phyloP scores from a whole-genome alignment of 92 coral and sea anemone genomes.

The Isaurus tuberculatus region DNA sequence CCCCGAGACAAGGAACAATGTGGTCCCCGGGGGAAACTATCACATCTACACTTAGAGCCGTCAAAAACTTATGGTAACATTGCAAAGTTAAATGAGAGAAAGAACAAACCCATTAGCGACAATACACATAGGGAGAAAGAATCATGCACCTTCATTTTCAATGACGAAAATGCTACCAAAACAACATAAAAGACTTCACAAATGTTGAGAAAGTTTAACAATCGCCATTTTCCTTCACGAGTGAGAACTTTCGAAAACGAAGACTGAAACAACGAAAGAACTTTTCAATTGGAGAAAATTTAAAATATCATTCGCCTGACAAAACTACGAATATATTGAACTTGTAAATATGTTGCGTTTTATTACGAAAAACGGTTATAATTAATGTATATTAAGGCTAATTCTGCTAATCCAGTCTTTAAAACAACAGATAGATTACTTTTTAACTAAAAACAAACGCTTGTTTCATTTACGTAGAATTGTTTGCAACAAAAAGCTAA shows the following conservation, averaged over 20 bases:
- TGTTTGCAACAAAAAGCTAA: background rate
- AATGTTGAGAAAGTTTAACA: too few species aligned
- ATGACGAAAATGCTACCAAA: background rate
- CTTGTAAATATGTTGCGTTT: background rate
- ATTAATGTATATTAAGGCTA: background rate
- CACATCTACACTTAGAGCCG: conserved; percentile 41
- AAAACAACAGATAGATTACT: background rate
- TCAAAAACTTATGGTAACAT: background rate
- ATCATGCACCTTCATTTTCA: background rate
- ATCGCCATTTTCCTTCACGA: too few species aligned
- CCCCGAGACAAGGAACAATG: conserved; percentile 26
- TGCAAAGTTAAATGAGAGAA: background rate
- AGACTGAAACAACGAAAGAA: too few species aligned
- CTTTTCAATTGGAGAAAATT: too few species aligned
- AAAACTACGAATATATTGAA: background rate
- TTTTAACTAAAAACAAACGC: background rate
- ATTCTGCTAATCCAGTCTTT: background rate
- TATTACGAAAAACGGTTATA: background rate
- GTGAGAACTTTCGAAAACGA: too few species aligned
- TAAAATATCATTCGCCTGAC: background rate
- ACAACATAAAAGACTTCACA: too few species aligned
- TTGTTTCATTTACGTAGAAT: background rate
- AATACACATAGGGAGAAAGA: background rate
- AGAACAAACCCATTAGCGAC: background rate
- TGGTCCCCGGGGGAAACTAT: conserved; percentile 46